A percentile compares a stretch with the other conserved stretches of the same genome.
These are phyloP conservation scores for Agrochola macilenta DNA, from an alignment of 2,888 invertebrate species.

Conservation along the genomic window DNA sequence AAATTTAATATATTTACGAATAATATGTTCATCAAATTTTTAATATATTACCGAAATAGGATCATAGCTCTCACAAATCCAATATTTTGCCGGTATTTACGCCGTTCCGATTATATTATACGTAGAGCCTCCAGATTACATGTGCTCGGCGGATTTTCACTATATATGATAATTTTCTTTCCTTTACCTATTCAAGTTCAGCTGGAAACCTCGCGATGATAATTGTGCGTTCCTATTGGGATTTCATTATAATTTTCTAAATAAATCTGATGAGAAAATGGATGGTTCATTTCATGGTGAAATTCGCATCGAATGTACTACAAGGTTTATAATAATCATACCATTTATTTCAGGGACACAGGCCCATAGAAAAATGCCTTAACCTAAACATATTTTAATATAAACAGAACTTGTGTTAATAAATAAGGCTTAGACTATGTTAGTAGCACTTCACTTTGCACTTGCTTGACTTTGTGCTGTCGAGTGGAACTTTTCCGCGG, in stretches of 20 bases:
- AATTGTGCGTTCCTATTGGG: conserved; percentile 37
- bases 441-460: too few relatives aligned
- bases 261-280: conserved; percentile 22
- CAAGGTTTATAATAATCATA: too few relatives aligned
- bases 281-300: neutral
- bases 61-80: conserved; percentile 40
- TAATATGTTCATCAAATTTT: neutral
- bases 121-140: conserved; percentile 51
- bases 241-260: conserved; percentile 38
- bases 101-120: conserved; percentile 32
- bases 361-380: too few relatives aligned
- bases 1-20: neutral
- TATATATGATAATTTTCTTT: conserved; percentile 64
- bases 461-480: too few relatives aligned
- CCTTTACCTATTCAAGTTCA: conserved; percentile 43
- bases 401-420: too few relatives aligned
- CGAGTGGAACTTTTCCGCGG: too few relatives aligned
- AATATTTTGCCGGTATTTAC: conserved; percentile 56
- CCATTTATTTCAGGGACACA: too few relatives aligned
- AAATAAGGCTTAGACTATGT: too few relatives aligned
- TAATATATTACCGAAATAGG: conserved; percentile 32
- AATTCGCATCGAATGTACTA: neutral
- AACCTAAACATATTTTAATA: too few relatives aligned
- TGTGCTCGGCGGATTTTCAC: conserved; percentile 57
- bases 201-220: conserved; percentile 32